A percentile compares a stretch with the other conserved stretches of the same genome.
These are phyloP conservation scores for Tenodera sinensis DNA, from an alignment of 2,888 invertebrate species.

Conservation along the genomic window DNA sequence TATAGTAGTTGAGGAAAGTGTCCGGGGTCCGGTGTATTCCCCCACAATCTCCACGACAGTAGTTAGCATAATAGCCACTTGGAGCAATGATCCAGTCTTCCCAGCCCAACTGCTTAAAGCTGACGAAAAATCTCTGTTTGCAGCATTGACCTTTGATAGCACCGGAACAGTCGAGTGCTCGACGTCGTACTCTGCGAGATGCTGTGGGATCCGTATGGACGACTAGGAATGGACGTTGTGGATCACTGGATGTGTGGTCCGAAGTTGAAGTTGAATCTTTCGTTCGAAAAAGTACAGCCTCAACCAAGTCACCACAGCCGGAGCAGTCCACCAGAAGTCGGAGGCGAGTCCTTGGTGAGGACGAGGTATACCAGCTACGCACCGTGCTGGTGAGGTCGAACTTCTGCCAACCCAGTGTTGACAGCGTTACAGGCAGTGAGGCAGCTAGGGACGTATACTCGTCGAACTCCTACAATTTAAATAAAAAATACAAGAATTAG, in stretches of 20 bases:
- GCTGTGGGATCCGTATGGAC: slow-evolving; percentile 71
- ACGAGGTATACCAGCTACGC: slow-evolving; percentile 63
- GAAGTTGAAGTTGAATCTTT: slow-evolving; percentile 36
- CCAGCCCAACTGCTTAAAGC: slow-evolving; percentile 88
- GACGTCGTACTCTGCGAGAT: slow-evolving; percentile 67
- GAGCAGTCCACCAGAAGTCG: slow-evolving; percentile 80
- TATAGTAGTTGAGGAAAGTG: slow-evolving; percentile 82
- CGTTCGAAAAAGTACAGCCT: slow-evolving; percentile 51
- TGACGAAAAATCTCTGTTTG: slow-evolving; percentile 87
- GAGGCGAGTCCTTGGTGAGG: slow-evolving; percentile 55
- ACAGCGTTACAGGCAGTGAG: slow-evolving; percentile 56
- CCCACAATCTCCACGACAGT: slow-evolving; percentile 85
- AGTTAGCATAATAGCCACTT: slow-evolving; percentile 88
- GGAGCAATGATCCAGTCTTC: slow-evolving; percentile 93
- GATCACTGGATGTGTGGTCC: slow-evolving; percentile 45
- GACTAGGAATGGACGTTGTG: slow-evolving; percentile 78
- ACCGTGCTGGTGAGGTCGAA: slow-evolving; percentile 78
- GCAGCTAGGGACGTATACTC: slow-evolving; percentile 56
- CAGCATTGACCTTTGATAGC: slow-evolving; percentile 73
- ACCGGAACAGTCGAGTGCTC: slow-evolving; percentile 79
- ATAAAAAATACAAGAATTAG: slow-evolving; percentile 18
- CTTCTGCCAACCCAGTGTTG: slow-evolving; percentile 79
- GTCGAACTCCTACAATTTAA: slow-evolving; percentile 52
- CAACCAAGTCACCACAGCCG: slow-evolving; percentile 72
- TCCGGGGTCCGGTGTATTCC: slow-evolving; percentile 73